Percentiles rank a stretch among this genome's conserved stretches.
Evolutionary conservation across 2,113 vertebrate species (phyloP).

Genomic region (human): GRCh38 chr4:172056001-172056500

Average conservation of each 20-base stretch:
- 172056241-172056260: not conserved
- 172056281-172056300: not conserved
- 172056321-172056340: not conserved
- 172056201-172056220: not conserved
- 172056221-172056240: not conserved
- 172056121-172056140: not conserved
- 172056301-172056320: not conserved
- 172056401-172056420: not conserved
- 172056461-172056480: not conserved
- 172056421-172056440: not conserved
- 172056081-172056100: not conserved
- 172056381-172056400: not conserved
- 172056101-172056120: not conserved
- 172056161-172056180: not conserved
- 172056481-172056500: not conserved
- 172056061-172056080: not conserved
- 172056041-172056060: not conserved
- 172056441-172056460: not conserved
- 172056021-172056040: not conserved
- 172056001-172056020: not conserved
- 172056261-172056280: not conserved
- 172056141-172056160: not conserved
- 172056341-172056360: not conserved
- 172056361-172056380: not conserved
- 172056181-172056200: not conserved